Base-by-base conservation (phyloP, 2,888 invertebrate genomes). In the Trilocha varians region DNA sequence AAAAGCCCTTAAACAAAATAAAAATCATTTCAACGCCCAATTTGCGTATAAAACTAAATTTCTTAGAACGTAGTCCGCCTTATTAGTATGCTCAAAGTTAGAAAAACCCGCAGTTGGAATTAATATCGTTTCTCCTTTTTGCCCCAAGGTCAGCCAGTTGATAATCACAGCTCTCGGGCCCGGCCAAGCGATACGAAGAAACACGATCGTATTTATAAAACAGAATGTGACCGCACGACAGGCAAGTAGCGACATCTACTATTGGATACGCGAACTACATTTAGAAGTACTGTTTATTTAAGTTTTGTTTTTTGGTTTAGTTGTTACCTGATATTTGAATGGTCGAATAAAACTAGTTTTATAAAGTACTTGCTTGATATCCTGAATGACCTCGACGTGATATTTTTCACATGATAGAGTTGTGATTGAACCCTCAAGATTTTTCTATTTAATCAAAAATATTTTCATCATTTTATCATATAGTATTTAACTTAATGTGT, bases 101-200 rank as follows among this genome's bases (percentile, higher is more conserved):
- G 65, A 71, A 70, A 71, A 67, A 61, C 63, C 68, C 66, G 63
- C 70, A 61, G 67, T 66, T 60, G 65, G 76, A 67, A 72, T 73
- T 75, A 68, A 72, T 72, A 74, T 76, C 59, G 69, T 76, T 74
- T 73, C 78, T 74, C 72, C 68, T 78, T 79, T 79, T 80, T 80
- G 75, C 71, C 58, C 62, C 83, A 84, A 84, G 83, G 83, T 74
- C 79, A 69, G 77, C 68, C 70, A 77, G 79, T 80, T 72, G 70
- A 70, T 78, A 70, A 78, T 74, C 72, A 66, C 55, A 54, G 62
- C 47, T 55, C 53, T 49, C 49, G 48, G 52, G 59, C 41, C 32
- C 46, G 52, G 44, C 47, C 48, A 11, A 25, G 59, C 65, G 66
- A 70, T 74, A 73, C 77, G 57, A 57, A 62, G 73, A 75, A 71